Evolutionary conservation across 2,797 vertebrate genomes (phyloP).

Genomic region (Chrysocyon brachyurus): DNA sequence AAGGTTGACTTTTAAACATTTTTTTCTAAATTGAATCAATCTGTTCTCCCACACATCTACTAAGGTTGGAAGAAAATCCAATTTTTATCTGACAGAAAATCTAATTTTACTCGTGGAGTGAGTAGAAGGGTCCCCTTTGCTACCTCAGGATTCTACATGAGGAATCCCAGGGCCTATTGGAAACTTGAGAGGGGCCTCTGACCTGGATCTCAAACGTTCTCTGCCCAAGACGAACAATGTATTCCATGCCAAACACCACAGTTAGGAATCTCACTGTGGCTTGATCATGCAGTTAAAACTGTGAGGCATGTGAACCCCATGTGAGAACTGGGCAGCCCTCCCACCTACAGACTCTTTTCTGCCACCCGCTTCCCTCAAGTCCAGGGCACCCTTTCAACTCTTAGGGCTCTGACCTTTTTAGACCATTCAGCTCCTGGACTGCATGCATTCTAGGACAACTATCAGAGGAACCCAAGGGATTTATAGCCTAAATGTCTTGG

Average conservation of each 20-base stretch:
- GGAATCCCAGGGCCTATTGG: neutral
- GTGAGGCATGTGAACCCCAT: too few relatives aligned
- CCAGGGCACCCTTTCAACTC: neutral
- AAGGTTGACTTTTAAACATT: neutral
- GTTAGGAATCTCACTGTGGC: neutral
- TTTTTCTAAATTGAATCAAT: neutral
- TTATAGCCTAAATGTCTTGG: slow-evolving; percentile 8
- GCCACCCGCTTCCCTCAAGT: neutral
- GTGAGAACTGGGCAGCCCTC: too few relatives aligned
- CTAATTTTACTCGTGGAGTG: slow-evolving; percentile 1
- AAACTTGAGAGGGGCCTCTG: neutral
- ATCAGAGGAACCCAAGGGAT: neutral
- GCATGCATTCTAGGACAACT: neutral
- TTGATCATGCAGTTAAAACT: rapidly evolving
- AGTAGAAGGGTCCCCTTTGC: neutral
- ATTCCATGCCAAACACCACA: neutral
- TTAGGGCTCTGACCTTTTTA: neutral
- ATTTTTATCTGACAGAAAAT: neutral
- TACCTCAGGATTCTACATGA: neutral
- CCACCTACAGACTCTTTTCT: neutral
- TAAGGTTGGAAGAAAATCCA: neutral
- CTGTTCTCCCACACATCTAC: neutral
- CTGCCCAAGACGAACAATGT: neutral
- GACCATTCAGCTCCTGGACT: neutral
- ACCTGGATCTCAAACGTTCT: neutral